Base-by-base conservation (phyloP, 2,113 vertebrate species). In the Dinomys branickii region DNA sequence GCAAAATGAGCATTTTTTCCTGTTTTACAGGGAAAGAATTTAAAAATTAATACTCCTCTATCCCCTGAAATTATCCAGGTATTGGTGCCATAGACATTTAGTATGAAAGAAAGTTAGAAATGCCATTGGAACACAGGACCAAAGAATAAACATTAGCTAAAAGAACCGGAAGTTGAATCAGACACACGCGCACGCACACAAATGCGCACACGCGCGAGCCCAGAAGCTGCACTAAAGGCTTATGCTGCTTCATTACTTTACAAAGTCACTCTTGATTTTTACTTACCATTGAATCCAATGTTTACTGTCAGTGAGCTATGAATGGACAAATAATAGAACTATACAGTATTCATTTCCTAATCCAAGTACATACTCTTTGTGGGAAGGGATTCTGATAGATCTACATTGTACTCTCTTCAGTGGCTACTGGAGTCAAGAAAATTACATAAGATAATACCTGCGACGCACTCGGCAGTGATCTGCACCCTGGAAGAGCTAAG, bases 71-170 rank as follows among this genome's bases (percentile, higher is more conserved):
- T 94, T 84, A 89, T 81, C 63, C 78, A 85, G 24, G 50, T 93
- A 91, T 94, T 82, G 75, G 26, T 75, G 24, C 84, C 84, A 81
- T 35, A 90, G 75, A 80, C 92, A 91, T 95, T 88, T 96, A 94
- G 28, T 58, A 52, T 30, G 69, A 88, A 77, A 91, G 61, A 35
- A 97, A 97, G 50, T 85, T 91, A 92, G 75, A 85, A 91, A 73
- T 94, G 7, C 50, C 28, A 63, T 91, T 96, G 78, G 56, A 35
- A 95, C 38, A 11, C n/a, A 58, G 50, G 87, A 93, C 35, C 38
- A 82, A 86, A 93, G 30, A 90, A 91, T 89, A 91, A 93, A 89
- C 35, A 12, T 58, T 94, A n/a, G 9, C 59, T 87, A 84, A 44
- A 93, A 28, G 24, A 95, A 91, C 38, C 28, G 38, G 50, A 85